Evolutionary conservation across 2,113 vertebrate species (phyloP).

Genomic region (Todiramphus chloris): DNA sequence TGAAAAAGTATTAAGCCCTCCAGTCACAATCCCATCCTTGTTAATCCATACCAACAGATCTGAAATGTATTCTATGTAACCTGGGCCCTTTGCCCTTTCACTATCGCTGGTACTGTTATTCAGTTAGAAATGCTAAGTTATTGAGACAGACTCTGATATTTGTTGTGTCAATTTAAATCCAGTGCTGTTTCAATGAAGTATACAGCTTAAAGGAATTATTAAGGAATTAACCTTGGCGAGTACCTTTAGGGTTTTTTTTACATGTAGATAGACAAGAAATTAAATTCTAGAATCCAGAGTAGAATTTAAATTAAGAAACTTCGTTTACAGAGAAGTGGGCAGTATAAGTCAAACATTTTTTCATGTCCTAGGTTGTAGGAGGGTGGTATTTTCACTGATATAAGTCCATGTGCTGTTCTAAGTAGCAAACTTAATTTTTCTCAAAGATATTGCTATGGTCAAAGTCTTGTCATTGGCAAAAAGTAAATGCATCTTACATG

Average conservation of each 20-base stretch:
- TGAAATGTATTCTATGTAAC: slow-evolving; percentile 8
- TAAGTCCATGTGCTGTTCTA: not conserved
- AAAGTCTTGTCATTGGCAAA: not conserved
- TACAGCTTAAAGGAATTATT: not conserved
- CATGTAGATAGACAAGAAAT: not conserved
- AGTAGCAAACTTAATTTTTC: not conserved
- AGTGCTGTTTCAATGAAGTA: not conserved
- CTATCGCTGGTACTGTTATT: not conserved
- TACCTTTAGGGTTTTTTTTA: not conserved
- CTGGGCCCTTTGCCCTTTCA: not conserved
- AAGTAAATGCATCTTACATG: not conserved
- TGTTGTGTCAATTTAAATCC: not conserved
- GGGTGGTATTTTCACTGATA: not conserved
- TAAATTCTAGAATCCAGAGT: not conserved
- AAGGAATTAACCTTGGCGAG: not conserved
- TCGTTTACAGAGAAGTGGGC: not conserved
- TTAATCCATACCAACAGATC: not conserved
- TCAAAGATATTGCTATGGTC: not conserved
- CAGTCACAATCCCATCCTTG: not conserved
- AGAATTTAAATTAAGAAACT: not conserved
- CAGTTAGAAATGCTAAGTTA: slow-evolving; percentile 19
- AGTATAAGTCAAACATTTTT: rapidly evolving
- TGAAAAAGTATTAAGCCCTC: not conserved
- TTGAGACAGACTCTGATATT: not conserved
- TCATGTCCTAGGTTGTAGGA: not conserved